phyloP scores from a whole-genome alignment of 2,113 vertebrate genomes.

The Accipiter virgatus region DNA sequence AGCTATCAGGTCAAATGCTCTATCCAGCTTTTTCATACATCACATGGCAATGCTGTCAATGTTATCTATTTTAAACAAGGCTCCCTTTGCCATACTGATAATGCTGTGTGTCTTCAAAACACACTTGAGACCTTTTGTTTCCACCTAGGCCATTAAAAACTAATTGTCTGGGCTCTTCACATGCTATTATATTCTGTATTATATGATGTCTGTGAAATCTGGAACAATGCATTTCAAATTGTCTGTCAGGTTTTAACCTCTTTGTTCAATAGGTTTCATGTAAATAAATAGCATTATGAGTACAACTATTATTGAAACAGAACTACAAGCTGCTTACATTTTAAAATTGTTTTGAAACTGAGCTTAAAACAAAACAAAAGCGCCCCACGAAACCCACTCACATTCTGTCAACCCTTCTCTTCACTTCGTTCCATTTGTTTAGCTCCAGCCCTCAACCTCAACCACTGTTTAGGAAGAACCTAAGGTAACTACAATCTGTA shows the following conservation, averaged over 20 bases:
- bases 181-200: neutral
- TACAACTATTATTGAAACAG: neutral
- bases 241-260: neutral
- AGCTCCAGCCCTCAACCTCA: neutral
- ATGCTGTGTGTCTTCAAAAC: neutral
- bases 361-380: neutral
- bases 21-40: neutral
- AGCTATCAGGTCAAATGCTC: neutral
- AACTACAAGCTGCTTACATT: neutral
- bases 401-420: neutral
- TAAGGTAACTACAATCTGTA: accelerated
- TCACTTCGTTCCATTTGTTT: accelerated
- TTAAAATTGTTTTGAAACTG: neutral
- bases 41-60: accelerated
- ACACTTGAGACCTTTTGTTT: neutral
- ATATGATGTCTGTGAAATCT: accelerated
- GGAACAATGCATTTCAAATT: neutral
- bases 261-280: too few species aligned
- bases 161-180: neutral
- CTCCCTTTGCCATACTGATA: neutral
- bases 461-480: neutral
- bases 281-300: neutral
- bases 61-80: neutral
- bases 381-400: accelerated
- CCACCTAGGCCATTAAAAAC: neutral